phyloP scores from a whole-genome alignment of 2,113 vertebrate species.

The Paratilapia polleni region DNA sequence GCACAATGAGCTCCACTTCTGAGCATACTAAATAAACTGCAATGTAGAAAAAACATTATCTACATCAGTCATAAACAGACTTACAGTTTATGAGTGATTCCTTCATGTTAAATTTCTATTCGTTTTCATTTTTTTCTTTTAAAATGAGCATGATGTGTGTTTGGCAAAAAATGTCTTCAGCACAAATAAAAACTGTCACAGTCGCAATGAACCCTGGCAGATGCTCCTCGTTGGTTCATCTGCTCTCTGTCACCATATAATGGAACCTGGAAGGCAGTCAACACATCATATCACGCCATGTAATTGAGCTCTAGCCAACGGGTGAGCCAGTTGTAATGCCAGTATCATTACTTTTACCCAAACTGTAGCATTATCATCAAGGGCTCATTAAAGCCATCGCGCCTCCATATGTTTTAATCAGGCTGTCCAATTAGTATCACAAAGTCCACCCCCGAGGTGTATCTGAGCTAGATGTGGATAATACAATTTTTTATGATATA shows the following conservation, averaged over 20 bases:
- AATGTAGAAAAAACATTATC: neutral
- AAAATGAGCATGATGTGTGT: neutral
- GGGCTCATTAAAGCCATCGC: slow-evolving; percentile 33
- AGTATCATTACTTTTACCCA: slow-evolving; percentile 39
- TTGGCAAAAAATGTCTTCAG: neutral
- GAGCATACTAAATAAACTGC: neutral
- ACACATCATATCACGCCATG: slow-evolving; percentile 37
- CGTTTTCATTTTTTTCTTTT: neutral
- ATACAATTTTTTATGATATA: neutral
- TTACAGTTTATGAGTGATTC: neutral
- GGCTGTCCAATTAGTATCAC: slow-evolving; percentile 28
- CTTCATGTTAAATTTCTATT: neutral
- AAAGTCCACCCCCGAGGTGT: slow-evolving; percentile 13
- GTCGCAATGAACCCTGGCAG: slow-evolving; percentile 31
- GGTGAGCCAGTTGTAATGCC: slow-evolving; percentile 26
- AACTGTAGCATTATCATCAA: slow-evolving; percentile 45
- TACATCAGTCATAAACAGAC: neutral
- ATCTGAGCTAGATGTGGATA: neutral
- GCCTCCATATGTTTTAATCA: slow-evolving; percentile 54
- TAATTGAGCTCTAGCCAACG: slow-evolving; percentile 42
- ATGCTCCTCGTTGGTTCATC: slow-evolving; percentile 35
- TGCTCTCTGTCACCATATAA: slow-evolving; percentile 40
- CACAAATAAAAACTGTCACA: neutral
- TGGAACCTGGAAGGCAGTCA: slow-evolving; percentile 49
- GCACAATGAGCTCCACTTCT: neutral